Conservation (phyloP, 2,797 vertebrate species). For the Lutjanus campechanus region DNA sequence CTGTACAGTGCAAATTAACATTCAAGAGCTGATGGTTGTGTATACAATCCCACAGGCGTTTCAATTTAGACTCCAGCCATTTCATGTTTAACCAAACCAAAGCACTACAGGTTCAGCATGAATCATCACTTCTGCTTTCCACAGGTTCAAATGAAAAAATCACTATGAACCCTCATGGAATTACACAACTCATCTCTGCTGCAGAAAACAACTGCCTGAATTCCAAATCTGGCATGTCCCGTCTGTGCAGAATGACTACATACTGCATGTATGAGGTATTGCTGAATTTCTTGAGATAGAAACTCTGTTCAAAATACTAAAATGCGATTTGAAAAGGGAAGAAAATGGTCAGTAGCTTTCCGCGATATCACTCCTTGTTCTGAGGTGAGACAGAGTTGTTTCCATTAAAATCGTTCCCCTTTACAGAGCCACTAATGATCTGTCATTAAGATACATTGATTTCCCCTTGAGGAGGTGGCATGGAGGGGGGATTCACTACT, state of each 20-base stretch:
- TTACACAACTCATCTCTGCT: slow-evolving; percentile 39
- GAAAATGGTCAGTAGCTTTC: slow-evolving; percentile 33
- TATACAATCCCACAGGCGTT: slow-evolving; percentile 64
- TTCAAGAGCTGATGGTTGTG: slow-evolving; percentile 63
- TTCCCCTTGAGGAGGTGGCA: slow-evolving; percentile 70
- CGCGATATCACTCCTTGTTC: slow-evolving; percentile 61
- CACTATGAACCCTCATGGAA: slow-evolving; percentile 38
- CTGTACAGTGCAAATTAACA: slow-evolving; percentile 64
- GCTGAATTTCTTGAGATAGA: background rate
- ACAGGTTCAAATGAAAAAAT: slow-evolving; percentile 38
- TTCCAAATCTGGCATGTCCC: slow-evolving; percentile 8
- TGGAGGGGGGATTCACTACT: slow-evolving; percentile 50
- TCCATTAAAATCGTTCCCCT: slow-evolving; percentile 74
- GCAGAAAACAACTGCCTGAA: slow-evolving; percentile 14
- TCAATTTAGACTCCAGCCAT: slow-evolving; percentile 65
- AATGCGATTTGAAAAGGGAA: slow-evolving; percentile 10
- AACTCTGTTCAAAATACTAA: background rate
- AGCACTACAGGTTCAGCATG: slow-evolving; percentile 49
- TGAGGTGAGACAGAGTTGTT: slow-evolving; percentile 71
- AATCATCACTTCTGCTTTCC: slow-evolving; percentile 54
- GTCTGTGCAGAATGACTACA: slow-evolving; percentile 1
- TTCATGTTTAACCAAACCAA: slow-evolving; percentile 59
- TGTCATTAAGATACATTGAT: slow-evolving; percentile 85
- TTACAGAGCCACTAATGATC: slow-evolving; percentile 78
- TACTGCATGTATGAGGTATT: background rate